A percentile compares a stretch with the other conserved stretches of the same genome.
Evolutionary conservation across 2,888 invertebrate species (phyloP).

Genomic region (Thysanoteuthis rhombus): DNA sequence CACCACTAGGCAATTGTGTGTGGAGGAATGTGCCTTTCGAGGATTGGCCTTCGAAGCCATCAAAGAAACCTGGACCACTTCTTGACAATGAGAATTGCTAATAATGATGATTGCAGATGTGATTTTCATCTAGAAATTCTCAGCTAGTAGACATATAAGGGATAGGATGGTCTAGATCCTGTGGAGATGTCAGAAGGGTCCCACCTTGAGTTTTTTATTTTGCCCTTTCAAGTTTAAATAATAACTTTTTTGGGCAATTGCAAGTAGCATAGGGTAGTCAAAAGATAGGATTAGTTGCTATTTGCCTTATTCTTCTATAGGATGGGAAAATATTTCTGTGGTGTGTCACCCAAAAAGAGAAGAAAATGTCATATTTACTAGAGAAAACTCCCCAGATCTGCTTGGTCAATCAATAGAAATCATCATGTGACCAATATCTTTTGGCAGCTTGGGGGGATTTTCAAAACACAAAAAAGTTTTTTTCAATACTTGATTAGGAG

Average conservation of each 20-base stretch:
- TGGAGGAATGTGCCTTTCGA: too few relatives aligned
- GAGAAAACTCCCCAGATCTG: background rate
- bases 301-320: background rate
- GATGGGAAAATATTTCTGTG: background rate
- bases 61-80: too few relatives aligned
- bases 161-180: background rate
- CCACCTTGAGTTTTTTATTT: background rate
- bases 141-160: background rate
- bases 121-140: background rate
- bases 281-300: background rate
- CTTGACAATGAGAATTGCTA: too few relatives aligned
- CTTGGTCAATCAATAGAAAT: too few relatives aligned
- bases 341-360: background rate
- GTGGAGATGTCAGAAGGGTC: background rate
- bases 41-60: too few relatives aligned
- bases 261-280: background rate
- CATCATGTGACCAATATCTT: too few relatives aligned
- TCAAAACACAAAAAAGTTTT: too few relatives aligned
- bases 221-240: background rate
- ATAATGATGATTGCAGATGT: background rate
- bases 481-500: too few relatives aligned
- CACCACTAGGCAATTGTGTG: too few relatives aligned
- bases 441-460: too few relatives aligned
- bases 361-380: background rate
- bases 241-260: background rate